Base-by-base conservation (phyloP, 2,113 vertebrate species). In the Hipposideros armiger region DNA sequence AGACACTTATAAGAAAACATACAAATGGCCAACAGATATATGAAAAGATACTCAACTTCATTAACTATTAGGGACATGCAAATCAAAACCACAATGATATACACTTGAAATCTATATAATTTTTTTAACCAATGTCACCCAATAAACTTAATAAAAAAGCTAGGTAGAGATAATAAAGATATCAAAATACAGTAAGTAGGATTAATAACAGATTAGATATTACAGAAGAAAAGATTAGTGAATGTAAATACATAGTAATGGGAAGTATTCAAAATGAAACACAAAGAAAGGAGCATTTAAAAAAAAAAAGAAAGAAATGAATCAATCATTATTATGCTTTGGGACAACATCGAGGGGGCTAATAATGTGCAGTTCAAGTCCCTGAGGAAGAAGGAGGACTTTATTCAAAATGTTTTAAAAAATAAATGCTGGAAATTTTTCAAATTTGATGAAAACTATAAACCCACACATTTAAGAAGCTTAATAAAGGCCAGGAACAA, bases 401-500 rank as follows among this genome's bases (percentile, higher is more conserved):
- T 74, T 24, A 82, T 56, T 56, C 76, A 62, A 88, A 81, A 54
- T 78, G 14, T 47, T 91, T 66, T 62, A 3, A 64, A 93, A 82
- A 69, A 64, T 52, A 72, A 73, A 67, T 74, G 36, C 20, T 84
- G 14, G 32, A 24, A 80, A 72, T 9, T 67, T 73, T 78, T 54
- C 45, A 73, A 82, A 54, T 66, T 56, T 77, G 45, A 20, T 96
- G 32, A 52, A 88, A 96, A 89, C 19, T 45, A n/a, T 54, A 94
- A 80, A 47, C 4, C 30, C 22, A 87, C 69, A 93, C 45, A 74
- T 73, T 36, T 36, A 50, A 89, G 42, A 85, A 69, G 40, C 4
- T 86, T 82, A 24, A 11, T 67, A 76, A 94, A 86, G 10, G 3
- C 50, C 24, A 60, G 47, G 30, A 67, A 66, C 11, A 82, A 78